Conservation (phyloP, 2,113 vertebrate species). For the Rousettus leschenaultii region DNA sequence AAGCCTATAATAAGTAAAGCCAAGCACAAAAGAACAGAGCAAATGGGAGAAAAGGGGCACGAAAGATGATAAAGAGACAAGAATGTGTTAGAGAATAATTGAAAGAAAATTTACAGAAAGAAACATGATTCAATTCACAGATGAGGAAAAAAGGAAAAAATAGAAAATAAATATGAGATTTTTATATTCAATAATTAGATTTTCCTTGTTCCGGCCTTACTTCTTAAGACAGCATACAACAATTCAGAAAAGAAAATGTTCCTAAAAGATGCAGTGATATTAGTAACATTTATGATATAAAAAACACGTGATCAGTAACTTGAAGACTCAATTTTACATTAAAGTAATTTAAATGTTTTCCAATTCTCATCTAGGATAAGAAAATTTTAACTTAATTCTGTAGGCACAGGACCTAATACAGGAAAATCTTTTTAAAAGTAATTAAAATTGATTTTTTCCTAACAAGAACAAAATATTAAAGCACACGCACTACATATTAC, state of each 20-base stretch:
- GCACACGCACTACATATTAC: background rate
- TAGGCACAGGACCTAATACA: background rate
- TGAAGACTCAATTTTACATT: constrained; percentile 11
- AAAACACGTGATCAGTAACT: constrained; percentile 5
- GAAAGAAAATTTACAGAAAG: background rate
- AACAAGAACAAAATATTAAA: constrained; percentile 23
- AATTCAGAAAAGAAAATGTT: background rate
- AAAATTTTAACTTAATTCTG: constrained; percentile 35
- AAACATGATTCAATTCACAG: background rate
- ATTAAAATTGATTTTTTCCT: background rate
- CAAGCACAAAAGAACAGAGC: background rate
- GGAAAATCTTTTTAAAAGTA: constrained; percentile 27
- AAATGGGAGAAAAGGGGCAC: background rate
- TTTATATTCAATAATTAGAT: background rate
- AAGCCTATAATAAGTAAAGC: background rate
- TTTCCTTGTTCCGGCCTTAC: background rate
- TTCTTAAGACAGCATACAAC: background rate
- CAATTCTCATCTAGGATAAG: background rate
- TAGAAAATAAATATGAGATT: background rate
- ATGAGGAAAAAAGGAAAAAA: background rate
- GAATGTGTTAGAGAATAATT: background rate
- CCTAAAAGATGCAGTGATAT: background rate
- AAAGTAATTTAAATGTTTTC: background rate
- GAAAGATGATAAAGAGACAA: background rate
- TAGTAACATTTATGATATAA: background rate